Evolutionary conservation across 2,113 vertebrate species (phyloP).

Genomic region (Calonectris borealis): DNA sequence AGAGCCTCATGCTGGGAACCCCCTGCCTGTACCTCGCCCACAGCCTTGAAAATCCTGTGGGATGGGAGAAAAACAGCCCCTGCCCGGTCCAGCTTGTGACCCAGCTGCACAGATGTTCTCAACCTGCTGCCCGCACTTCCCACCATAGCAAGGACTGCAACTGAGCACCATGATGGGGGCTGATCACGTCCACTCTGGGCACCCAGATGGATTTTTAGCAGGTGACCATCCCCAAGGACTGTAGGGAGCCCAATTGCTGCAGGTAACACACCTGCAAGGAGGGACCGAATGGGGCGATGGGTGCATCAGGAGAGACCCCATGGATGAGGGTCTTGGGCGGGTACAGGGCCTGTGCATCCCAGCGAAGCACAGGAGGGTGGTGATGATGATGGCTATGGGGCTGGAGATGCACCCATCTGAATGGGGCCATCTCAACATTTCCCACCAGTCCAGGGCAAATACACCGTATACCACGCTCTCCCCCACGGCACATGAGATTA

Average conservation of each 20-base stretch:
- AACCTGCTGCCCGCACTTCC: background rate
- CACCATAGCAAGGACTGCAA: fast-evolving
- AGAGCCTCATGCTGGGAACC: background rate
- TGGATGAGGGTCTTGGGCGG: fast-evolving
- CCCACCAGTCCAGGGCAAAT: background rate
- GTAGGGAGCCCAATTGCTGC: fast-evolving
- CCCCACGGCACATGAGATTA: fast-evolving
- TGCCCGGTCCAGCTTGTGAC: background rate
- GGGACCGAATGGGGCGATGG: background rate
- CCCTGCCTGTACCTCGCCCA: background rate
- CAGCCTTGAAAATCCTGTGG: background rate
- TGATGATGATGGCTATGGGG: background rate
- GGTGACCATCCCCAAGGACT: fast-evolving
- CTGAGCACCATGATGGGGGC: background rate
- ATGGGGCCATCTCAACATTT: background rate
- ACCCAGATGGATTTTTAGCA: fast-evolving
- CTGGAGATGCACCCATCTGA: background rate
- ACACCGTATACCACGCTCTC: background rate
- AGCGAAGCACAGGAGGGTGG: fast-evolving
- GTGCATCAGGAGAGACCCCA: background rate
- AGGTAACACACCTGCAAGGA: background rate
- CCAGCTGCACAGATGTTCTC: background rate
- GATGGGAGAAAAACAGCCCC: background rate
- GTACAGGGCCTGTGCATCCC: background rate
- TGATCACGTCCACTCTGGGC: background rate